A percentile compares a stretch with the other conserved stretches of the same genome.
Conservation (phyloP, 2,113 vertebrate species). For the Callocephalon fimbriatum region DNA sequence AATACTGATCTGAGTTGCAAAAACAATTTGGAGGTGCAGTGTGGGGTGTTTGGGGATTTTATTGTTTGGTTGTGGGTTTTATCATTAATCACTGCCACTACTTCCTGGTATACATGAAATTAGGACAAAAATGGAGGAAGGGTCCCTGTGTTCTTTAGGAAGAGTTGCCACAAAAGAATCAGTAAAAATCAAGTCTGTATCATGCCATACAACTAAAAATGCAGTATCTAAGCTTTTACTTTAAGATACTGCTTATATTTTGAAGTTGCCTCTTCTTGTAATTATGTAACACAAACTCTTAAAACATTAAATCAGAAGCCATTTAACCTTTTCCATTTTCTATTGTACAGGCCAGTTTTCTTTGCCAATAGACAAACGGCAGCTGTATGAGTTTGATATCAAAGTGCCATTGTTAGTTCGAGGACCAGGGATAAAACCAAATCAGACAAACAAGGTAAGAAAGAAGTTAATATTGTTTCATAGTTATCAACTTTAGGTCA, state of each 20-base stretch:
- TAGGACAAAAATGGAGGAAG: neutral
- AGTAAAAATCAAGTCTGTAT: neutral
- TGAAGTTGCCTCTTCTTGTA: neutral
- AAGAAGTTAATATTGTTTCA: neutral
- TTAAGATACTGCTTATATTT: neutral
- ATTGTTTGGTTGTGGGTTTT: neutral
- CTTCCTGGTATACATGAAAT: neutral
- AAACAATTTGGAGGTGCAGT: neutral
- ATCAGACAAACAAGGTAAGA: constrained; percentile 89
- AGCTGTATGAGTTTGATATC: constrained; percentile 98
- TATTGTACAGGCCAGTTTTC: constrained; percentile 91
- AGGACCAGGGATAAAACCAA: constrained; percentile 93
- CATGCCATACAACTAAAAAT: neutral
- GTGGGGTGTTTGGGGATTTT: neutral
- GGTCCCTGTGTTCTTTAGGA: neutral
- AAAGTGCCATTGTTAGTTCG: constrained; percentile 93
- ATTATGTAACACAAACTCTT: neutral
- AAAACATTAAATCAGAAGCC: neutral
- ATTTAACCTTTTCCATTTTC: neutral
- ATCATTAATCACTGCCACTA: neutral
- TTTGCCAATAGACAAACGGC: constrained; percentile 94
- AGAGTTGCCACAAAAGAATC: neutral
- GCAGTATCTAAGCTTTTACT: neutral
- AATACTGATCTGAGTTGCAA: neutral
- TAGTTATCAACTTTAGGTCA: neutral